Base-by-base conservation (phyloP, 2,797 vertebrate genomes). In the Rhinella marina region DNA sequence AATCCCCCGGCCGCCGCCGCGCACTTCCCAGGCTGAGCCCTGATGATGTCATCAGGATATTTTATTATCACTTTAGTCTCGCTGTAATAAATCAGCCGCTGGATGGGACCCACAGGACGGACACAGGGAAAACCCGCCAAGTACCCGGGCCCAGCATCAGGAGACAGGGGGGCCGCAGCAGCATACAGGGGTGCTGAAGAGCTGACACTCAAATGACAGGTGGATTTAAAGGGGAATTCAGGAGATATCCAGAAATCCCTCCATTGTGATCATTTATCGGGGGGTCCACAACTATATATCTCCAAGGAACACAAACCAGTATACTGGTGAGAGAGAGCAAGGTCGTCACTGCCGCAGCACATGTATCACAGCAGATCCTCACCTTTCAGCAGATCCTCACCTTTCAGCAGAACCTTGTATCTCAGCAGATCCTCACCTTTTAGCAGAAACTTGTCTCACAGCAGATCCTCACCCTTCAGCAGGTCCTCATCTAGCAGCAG, bases 51-150 rank as follows among this genome's bases (percentile, higher is more conserved):
- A 81, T 81, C 48, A 54, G 75, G 27, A 41, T 32, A 81, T 62
- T 81, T 25, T 50, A 80, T 81, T 48, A 64, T 48, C 77, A 79
- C n/a, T 78, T 27, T 78, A 57, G 48, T 78, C 25, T 79, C 17
- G 77, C 41, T 29, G 54, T 29, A 27, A 79, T 59, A 16, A 79
- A 79, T 79, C 77, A 79, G 77, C 5, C 10, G 27, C 77, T 57
- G 77, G 29, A 27, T 14, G 25, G 32, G 56, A 62, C 57, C 75
- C 50, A 21, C 32, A 48, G 57, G 27, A 68, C 75, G n/a, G 23
- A 50, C 25, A 12, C 25, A 14, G 68, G 29, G 41, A 41, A 6
- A 41, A 41, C 41, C 41, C 41, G 66, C 13, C 62, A 66, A 27
- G 23, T 25, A 66, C 62, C 62, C 29, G 13, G 62, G 3, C 13